These are phyloP conservation scores for Seriola aureovittata DNA, from an alignment of 2,113 vertebrate species.

Conservation along the genomic window DNA sequence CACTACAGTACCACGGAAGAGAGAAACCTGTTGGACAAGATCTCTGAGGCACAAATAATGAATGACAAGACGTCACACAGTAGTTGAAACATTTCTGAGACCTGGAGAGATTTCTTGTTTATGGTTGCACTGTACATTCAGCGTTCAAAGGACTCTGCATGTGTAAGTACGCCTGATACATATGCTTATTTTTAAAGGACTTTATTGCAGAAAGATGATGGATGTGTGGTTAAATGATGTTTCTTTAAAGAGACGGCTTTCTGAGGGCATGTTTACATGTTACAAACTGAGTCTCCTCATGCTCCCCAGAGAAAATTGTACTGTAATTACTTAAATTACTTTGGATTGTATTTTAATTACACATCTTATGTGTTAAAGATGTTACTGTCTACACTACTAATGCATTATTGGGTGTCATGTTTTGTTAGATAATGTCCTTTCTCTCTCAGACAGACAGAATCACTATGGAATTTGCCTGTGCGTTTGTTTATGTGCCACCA, in stretches of 20 bases:
- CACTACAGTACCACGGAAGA: background rate
- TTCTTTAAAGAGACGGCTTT: background rate
- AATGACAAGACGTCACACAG: background rate
- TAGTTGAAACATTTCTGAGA: conserved; percentile 5
- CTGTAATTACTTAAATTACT: conserved; percentile 10
- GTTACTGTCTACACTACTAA: background rate
- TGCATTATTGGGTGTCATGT: background rate
- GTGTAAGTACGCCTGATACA: conserved; percentile 44
- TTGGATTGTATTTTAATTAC: background rate
- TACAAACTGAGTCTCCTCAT: background rate
- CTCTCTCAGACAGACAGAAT: conserved; percentile 7
- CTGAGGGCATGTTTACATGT: background rate
- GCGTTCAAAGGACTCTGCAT: background rate
- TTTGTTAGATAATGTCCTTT: background rate
- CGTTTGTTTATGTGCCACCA: conserved; percentile 78
- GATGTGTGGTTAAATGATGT: background rate
- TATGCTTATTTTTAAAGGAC: background rate
- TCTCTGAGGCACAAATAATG: background rate
- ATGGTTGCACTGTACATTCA: background rate
- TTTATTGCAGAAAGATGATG: background rate
- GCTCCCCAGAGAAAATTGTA: background rate
- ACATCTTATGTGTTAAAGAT: background rate
- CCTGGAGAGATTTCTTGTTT: background rate
- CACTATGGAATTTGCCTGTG: conserved; percentile 83
- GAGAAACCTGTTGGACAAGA: conserved; percentile 66